phyloP scores from a whole-genome alignment of 1,140 invertebrate species.

The Ips nitidus region DNA sequence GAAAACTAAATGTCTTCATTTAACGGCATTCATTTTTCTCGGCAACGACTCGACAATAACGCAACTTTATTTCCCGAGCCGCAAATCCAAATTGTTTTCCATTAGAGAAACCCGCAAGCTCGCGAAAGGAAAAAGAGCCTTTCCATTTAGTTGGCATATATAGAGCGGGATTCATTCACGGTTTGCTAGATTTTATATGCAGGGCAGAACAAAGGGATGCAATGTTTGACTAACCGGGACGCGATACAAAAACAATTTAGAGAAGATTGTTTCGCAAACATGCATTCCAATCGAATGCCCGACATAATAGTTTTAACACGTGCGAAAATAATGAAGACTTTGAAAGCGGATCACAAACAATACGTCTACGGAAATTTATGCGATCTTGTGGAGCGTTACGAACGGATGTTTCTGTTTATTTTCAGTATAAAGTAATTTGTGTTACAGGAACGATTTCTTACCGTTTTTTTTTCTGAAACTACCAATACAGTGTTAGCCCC shows the following conservation, averaged over 20 bases:
- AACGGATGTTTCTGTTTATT: too few species aligned
- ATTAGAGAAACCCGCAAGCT: slow-evolving; percentile 19
- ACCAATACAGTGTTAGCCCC: too few species aligned
- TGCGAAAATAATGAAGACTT: background rate
- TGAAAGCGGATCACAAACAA: too few species aligned
- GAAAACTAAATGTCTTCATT: slow-evolving; percentile 2
- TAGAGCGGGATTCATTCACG: slow-evolving; percentile 21
- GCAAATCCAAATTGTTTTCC: slow-evolving; percentile 27
- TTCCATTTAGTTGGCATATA: slow-evolving; percentile 20
- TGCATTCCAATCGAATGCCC: background rate
- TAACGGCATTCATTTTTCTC: slow-evolving; percentile 8
- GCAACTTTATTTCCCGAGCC: slow-evolving; percentile 15
- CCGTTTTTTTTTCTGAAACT: too few species aligned
- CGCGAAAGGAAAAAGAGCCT: slow-evolving; percentile 20
- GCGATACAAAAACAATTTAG: slow-evolving; percentile 13
- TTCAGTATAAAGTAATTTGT: too few species aligned
- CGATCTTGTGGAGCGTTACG: too few species aligned
- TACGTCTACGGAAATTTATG: too few species aligned
- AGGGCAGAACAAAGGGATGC: slow-evolving; percentile 23
- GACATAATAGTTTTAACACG: background rate
- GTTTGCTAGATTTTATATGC: slow-evolving; percentile 26
- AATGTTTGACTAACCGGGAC: slow-evolving; percentile 13
- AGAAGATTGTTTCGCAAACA: background rate
- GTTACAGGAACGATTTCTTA: too few species aligned
- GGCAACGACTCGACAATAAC: slow-evolving; percentile 10